Base-by-base conservation (phyloP, 2,888 invertebrate genomes). In the Heliconius charithonia region DNA sequence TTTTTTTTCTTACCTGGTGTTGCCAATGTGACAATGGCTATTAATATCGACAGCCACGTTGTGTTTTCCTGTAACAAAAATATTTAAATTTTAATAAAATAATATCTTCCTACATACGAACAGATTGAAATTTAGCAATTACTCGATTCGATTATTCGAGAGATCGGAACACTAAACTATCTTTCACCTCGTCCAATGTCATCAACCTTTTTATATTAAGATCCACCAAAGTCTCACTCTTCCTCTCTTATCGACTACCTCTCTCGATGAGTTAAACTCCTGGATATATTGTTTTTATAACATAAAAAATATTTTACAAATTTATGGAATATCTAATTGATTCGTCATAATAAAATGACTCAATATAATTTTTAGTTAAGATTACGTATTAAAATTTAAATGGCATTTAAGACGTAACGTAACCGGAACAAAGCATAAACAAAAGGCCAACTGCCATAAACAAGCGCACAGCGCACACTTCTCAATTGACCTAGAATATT, bases 1-100 rank as follows among this genome's bases (percentile, higher is more conserved):
- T 22, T 22, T 37, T 12, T 80, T 77, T 63, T 85, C 83, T 90
- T 87, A 94, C 94, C 92, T 87, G 93, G 91, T 84, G 92, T 90
- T 85, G 90, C 86, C 83, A 92, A 87, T 85, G 93, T 88, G 86
- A 94, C 83, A 51, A 92, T 86, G 76, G 90, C 90, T 86, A 92
- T 80, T 81, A 89, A 83, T 83, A 93, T 78, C 70, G 91, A 86
- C 81, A 93, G 83, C 91, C 92, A 92, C 87, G 86, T 87, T 84
- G 90, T 89, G 84, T 89, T 84, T 82, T 92, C 90, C 94, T 94
- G 93, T 81, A 83, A 85, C 92, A 88, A 93, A 91, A 85, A 86
- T 19, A 51, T 27, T 3, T 3, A 76, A n/a, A 67, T 0, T 6
- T 67, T 41, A 41, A 22, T 67, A 71, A 51, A 56, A 51, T 16